Evolutionary conservation across 2,888 invertebrate species (phyloP), one percentile per base, ranked within the genome.

Genomic region (Drosophila ezoana): DNA sequence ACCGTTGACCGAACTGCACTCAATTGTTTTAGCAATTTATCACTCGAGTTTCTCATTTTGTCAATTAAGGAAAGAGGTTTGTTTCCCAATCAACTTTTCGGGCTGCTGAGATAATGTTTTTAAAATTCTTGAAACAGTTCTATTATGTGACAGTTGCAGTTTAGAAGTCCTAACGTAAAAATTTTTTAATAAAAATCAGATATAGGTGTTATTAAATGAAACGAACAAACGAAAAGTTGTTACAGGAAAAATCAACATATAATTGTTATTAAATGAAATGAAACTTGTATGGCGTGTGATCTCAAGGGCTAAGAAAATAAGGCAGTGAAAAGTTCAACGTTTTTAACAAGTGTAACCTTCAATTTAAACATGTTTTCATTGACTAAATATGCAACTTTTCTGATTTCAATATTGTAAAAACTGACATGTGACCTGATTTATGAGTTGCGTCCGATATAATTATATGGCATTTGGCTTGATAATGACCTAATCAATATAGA

Each of bases 31-130:
- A 48, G 45, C 47, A 59, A 37, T 63, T 72, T 59, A 61, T 66
- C 70, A 72, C 20, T 63, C 37, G 32, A 28, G 32, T 33, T 28
- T 61, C 59, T 58, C 32, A 66, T 63, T 49, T 81, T 61, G 33
- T 66, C 76, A 74, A 76, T 84, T 81, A 84, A 84, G 69, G 67
- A 68, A 74, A 84, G 71, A 89, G 84, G 87, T 89, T 84, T 71
- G 78, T 64, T 9, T 45, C 32, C 11, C 37, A 16, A 10, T 32
- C 10, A 8, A 37, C 14, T 4, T 18, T 11, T 20, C 33, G 10
- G 13, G 11, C 13, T 54, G 11, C 23, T 54, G 14, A 49, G 38
- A 62, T 56, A 51, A 52, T 43, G 33, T 43, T 38, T 20, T 6
- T 18, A 16, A 47, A 20, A 32, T n/a, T 58, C 13, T 43, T 14